Percentiles rank a stretch among this genome's conserved stretches.
Evolutionary conservation across 1,140 invertebrate species (phyloP).

Genomic region (Aphaenogaster floridana): DNA sequence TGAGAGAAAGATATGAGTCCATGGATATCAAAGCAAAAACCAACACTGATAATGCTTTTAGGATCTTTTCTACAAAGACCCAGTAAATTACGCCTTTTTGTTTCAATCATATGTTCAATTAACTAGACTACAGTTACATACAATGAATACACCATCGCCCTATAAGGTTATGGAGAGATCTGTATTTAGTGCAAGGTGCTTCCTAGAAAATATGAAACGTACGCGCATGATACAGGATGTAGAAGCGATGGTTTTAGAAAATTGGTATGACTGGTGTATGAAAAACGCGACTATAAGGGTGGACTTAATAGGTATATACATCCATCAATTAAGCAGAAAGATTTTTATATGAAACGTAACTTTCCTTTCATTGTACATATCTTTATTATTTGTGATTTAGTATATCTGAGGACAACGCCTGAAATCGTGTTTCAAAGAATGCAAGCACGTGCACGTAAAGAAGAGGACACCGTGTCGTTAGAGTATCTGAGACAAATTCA

Average conservation of each 20-base stretch:
- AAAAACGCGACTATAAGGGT: slow-evolving; percentile 91
- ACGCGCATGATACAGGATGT: slow-evolving; percentile 72
- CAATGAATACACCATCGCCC: slow-evolving; percentile 88
- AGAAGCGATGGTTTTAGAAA: slow-evolving; percentile 92
- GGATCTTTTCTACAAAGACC: slow-evolving; percentile 95
- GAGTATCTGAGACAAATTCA: slow-evolving; percentile 93
- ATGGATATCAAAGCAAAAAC: neutral
- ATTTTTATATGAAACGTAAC: neutral
- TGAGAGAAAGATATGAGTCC: neutral
- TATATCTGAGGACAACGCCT: slow-evolving; percentile 95
- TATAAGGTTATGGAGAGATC: slow-evolving; percentile 97
- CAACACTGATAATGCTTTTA: slow-evolving; percentile 78
- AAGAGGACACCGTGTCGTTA: slow-evolving; percentile 92
- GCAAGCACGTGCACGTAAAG: slow-evolving; percentile 91
- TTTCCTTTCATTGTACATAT: slow-evolving; percentile 14
- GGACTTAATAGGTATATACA: slow-evolving; percentile 92
- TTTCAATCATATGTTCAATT: slow-evolving; percentile 97
- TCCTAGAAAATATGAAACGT: slow-evolving; percentile 83
- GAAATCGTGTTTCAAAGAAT: slow-evolving; percentile 94
- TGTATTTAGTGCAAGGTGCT: slow-evolving; percentile 90
- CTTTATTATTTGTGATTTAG: slow-evolving; percentile 86
- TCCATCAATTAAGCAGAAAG: neutral
- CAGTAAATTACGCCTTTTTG: slow-evolving; percentile 92
- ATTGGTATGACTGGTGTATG: slow-evolving; percentile 95
- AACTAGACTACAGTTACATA: slow-evolving; percentile 94